Conservation (phyloP, 2,113 vertebrate species). For the Sakesphorus luctuosus region DNA sequence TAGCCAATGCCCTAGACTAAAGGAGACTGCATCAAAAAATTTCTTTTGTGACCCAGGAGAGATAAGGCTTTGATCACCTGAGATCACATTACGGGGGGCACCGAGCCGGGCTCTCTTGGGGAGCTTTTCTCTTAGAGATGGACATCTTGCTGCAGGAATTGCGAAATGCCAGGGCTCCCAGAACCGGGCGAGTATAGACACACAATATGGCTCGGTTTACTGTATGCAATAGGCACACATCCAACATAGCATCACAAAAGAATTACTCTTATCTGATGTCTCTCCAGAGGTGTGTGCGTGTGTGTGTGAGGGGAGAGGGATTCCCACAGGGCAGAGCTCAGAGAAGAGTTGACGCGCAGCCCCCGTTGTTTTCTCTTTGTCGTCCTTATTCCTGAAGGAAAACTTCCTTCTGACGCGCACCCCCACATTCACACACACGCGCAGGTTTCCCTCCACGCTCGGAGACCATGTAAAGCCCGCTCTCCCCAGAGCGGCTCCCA, state of each 20-base stretch:
- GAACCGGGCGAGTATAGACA: constrained; percentile 65
- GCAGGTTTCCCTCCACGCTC: background rate
- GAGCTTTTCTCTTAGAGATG: constrained; percentile 30
- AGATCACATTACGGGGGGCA: background rate
- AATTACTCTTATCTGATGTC: constrained; percentile 51
- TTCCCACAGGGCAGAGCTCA: constrained; percentile 50
- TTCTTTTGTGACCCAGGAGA: constrained; percentile 27
- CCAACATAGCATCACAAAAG: constrained; percentile 64
- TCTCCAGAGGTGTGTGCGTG: constrained; percentile 13
- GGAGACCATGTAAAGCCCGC: background rate
- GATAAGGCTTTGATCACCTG: constrained; percentile 31
- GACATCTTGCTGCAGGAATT: constrained; percentile 50
- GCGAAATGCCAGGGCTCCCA: constrained; percentile 39
- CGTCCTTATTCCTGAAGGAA: constrained; percentile 26
- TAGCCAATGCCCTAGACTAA: constrained; percentile 70
- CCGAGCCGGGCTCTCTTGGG: background rate
- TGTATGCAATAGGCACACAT: constrained; percentile 48
- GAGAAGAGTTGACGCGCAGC: constrained; percentile 12
- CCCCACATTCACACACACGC: background rate
- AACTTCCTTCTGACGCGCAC: constrained; percentile 13
- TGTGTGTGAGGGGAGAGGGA: constrained; percentile 14
- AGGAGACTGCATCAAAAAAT: constrained; percentile 65
- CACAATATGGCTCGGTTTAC: constrained; percentile 54
- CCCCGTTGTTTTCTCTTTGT: constrained; percentile 50
- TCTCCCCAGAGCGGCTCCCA: background rate